Percentiles rank a stretch among this genome's conserved stretches.
Evolutionary conservation across 2,113 vertebrate species (phyloP).

Genomic region (Anhinga rufa): DNA sequence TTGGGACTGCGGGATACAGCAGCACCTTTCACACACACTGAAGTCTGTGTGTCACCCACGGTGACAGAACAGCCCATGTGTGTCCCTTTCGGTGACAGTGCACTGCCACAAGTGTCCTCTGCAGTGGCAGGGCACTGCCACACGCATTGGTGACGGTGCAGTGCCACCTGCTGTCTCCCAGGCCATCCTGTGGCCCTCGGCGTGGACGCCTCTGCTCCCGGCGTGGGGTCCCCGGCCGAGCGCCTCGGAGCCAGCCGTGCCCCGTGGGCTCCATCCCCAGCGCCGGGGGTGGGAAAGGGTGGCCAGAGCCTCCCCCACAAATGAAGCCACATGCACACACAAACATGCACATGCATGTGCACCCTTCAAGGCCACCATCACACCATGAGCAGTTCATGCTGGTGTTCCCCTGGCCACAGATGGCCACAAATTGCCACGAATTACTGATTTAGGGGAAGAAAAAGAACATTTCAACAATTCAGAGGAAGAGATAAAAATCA

Average conservation of each 20-base stretch:
- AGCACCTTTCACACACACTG: neutral
- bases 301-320: neutral
- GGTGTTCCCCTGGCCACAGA: neutral
- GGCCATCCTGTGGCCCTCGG: neutral
- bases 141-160: neutral
- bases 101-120: neutral
- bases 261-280: neutral
- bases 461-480: neutral
- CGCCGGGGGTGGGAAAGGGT: rapidly evolving
- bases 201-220: rapidly evolving
- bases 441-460: neutral
- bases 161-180: slow-evolving; percentile 57
- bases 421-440: neutral
- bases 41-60: rapidly evolving
- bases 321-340: neutral
- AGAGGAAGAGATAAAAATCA: neutral
- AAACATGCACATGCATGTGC: rapidly evolving
- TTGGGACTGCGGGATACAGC: rapidly evolving
- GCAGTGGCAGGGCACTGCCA: neutral
- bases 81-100: neutral
- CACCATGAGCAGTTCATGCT: neutral
- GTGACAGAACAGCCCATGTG: rapidly evolving
- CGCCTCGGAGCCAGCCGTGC: rapidly evolving
- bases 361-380: neutral
- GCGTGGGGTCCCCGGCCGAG: rapidly evolving